Conservation (phyloP, 2,113 vertebrate genomes). For the Murina feae region DNA sequence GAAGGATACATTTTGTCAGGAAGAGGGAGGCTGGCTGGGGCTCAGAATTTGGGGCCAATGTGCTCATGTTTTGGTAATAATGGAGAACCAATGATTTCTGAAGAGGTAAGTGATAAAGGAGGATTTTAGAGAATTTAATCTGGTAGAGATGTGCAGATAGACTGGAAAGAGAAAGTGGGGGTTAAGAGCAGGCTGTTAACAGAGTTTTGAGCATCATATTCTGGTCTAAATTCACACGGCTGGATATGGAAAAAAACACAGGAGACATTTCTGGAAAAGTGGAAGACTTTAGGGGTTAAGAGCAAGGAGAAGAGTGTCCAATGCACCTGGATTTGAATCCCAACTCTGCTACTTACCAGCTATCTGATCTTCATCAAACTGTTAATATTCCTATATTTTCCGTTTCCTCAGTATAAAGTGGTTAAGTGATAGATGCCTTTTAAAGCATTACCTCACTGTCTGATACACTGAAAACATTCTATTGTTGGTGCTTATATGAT, state of each 20-base stretch:
- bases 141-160: neutral
- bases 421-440: neutral
- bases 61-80: neutral
- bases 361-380: neutral
- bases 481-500: neutral
- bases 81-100: neutral
- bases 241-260: neutral
- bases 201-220: neutral
- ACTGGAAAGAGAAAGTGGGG: neutral
- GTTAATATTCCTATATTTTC: neutral
- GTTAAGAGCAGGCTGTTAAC: neutral
- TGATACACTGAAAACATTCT: neutral
- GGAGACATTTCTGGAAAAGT: neutral
- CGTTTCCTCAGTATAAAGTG: neutral
- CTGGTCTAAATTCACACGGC: neutral
- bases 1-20: neutral
- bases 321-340: neutral
- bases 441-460: neutral
- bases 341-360: neutral
- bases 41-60: neutral
- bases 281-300: too few relatives aligned
- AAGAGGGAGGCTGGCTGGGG: neutral
- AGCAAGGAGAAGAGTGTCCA: neutral
- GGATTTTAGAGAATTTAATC: too few relatives aligned
- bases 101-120: too few relatives aligned